phyloP scores from a whole-genome alignment of 2,888 invertebrate species.

The Leucozona laternaria region DNA sequence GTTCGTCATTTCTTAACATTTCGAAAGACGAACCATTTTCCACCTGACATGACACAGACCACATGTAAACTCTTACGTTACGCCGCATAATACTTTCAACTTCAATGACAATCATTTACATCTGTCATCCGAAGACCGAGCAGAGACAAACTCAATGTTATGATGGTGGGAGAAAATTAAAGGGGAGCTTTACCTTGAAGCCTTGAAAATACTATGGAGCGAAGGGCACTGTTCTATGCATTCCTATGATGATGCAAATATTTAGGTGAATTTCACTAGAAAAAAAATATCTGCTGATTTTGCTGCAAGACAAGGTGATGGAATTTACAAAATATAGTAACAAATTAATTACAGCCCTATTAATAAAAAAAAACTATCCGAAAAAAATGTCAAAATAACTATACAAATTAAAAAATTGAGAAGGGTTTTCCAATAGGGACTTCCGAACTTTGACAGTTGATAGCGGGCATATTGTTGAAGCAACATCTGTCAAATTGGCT shows the following conservation, averaged over 20 bases:
- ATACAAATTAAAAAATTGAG: too few species aligned
- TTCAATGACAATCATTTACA: conserved; percentile 74
- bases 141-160: conserved; percentile 6
- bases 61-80: conserved; percentile 38
- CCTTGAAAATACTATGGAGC: neutral
- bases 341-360: too few species aligned
- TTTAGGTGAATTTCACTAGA: conserved; percentile 18
- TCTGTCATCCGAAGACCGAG: conserved; percentile 65
- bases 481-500: too few species aligned
- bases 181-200: conserved; percentile 26
- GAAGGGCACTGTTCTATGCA: conserved; percentile 32
- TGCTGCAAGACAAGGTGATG: too few species aligned
- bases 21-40: conserved; percentile 40
- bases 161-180: neutral
- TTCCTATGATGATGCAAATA: conserved; percentile 39
- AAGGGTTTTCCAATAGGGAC: too few species aligned
- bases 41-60: conserved; percentile 57
- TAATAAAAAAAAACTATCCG: too few species aligned
- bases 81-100: conserved; percentile 31
- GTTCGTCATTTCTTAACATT: conserved; percentile 14
- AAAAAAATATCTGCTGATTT: too few species aligned
- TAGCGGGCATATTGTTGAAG: too few species aligned
- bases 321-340: too few species aligned
- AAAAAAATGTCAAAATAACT: too few species aligned
- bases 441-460: too few species aligned